These are phyloP conservation scores for Iphiclides podalirius DNA, from an alignment of 2,888 invertebrate species.

Conservation along the genomic window DNA sequence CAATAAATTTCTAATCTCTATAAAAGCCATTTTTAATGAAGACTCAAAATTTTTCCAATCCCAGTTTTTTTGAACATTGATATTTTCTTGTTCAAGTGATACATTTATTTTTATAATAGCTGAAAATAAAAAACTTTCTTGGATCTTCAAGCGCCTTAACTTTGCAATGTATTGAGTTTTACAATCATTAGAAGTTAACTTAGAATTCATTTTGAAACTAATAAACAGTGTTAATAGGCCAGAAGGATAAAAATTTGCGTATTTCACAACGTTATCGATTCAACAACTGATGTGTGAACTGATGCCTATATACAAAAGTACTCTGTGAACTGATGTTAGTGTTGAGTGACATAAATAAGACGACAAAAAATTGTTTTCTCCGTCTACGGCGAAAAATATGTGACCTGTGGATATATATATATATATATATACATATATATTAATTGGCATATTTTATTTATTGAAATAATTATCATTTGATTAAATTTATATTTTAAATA, in stretches of 20 bases:
- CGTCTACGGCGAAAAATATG: too few relatives aligned
- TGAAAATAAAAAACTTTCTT: conserved; percentile 54
- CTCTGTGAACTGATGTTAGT: too few relatives aligned
- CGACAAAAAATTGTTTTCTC: too few relatives aligned
- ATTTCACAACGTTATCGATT: neutral
- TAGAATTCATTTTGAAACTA: conserved; percentile 5
- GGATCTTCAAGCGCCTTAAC: conserved; percentile 60
- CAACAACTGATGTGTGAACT: too few relatives aligned
- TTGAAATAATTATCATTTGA: too few relatives aligned
- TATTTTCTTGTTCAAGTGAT: conserved; percentile 27
- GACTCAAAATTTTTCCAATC: conserved; percentile 38
- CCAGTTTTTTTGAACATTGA: conserved; percentile 17
- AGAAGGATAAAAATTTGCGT: neutral
- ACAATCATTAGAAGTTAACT: conserved; percentile 8
- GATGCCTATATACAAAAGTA: too few relatives aligned
- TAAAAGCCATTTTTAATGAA: conserved; percentile 41
- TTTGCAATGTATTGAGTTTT: conserved; percentile 39
- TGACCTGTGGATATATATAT: too few relatives aligned
- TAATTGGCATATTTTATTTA: too few relatives aligned
- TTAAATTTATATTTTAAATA: too few relatives aligned
- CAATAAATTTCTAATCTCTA: conserved; percentile 47
- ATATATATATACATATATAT: too few relatives aligned
- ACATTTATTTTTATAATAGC: conserved; percentile 33
- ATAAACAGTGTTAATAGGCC: neutral
- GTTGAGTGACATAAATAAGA: too few relatives aligned